Conservation (phyloP, 2,888 invertebrate genomes). For the Athripsodes cinereus region DNA sequence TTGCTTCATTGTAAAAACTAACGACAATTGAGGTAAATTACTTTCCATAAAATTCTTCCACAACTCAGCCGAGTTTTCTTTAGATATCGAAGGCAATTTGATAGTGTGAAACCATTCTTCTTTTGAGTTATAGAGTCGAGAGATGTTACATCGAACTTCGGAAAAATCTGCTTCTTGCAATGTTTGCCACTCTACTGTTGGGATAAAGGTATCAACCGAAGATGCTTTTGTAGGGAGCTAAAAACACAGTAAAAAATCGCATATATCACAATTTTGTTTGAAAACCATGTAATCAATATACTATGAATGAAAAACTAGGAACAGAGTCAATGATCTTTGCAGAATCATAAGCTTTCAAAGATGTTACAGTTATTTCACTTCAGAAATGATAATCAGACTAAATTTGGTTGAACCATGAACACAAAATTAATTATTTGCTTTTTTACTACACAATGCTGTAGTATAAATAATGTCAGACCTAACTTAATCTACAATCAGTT, state of each 20-base stretch:
- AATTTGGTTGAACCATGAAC: no score
- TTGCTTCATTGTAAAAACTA: conserved; percentile 37
- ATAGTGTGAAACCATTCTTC: conserved; percentile 28
- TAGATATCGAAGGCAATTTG: conserved; percentile 17
- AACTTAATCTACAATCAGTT: no score
- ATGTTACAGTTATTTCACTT: no score
- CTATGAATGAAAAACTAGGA: no score
- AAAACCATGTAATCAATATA: no score
- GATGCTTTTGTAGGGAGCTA: conserved; percentile 36
- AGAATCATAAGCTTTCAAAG: no score
- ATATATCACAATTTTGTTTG: no score
- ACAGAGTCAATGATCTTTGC: no score
- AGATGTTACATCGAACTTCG: conserved; percentile 50
- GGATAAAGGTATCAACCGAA: conserved; percentile 33
- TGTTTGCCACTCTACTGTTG: conserved; percentile 60
- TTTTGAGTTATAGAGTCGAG: conserved; percentile 31
- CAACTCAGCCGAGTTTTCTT: conserved; percentile 27
- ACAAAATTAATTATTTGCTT: no score
- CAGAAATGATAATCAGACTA: no score
- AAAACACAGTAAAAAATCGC: conserved; percentile 3
- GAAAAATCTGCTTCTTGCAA: conserved; percentile 63
- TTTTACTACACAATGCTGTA: no score
- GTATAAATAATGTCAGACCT: no score
- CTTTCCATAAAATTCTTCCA: conserved; percentile 21
- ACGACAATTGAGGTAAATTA: conserved; percentile 38